Base-by-base conservation (phyloP, 1,140 invertebrate species). In the Rhagoletis zephyria region DNA sequence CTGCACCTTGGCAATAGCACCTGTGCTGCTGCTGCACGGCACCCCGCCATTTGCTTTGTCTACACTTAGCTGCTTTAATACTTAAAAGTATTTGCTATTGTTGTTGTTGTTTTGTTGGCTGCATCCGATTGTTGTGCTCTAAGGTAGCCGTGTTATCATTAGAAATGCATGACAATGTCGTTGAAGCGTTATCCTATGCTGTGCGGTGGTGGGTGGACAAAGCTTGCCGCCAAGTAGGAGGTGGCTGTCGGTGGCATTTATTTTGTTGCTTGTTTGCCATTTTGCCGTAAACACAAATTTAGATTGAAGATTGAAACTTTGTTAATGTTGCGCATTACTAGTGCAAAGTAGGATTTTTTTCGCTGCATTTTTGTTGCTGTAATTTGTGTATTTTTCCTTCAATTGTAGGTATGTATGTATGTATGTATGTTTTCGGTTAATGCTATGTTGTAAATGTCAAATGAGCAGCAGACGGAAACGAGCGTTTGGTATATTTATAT, bases 131-230 rank as follows among this genome's bases (percentile, higher is more conserved):
- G 74, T 81, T 81, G 74, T 81, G 74, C 74, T 81, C 3, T 19
- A 87, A 88, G 88, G 88, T 87, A 87, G 88, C 65, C 65, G 88
- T n/a, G 74, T 81, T 89, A 90, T 91, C 90, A 91, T 91, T 91
- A 91, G 89, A 90, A 90, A 91, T 91, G 91, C 91, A 91, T 91
- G 91, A 91, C 91, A 91, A 90, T 91, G 91, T 89, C 48, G 74
- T 87, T 88, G 64, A 65, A 85, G 63, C 85, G 59, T 86, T 86
- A 63, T 61, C 61, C 85, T 63, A 61, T 63, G 9, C 61, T 85
- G 14, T 74, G 65, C 60, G 10, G 45, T 56, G 51, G 51, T 56
- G 51, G 51, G 51, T 56, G 51, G 51, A 10, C 51, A 56, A 56
- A 56, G 51, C 51, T 56, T 56, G 51, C 10, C 51, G 51, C 51